Base-by-base conservation (phyloP, 2,113 vertebrate genomes). In the Perccottus glenii region DNA sequence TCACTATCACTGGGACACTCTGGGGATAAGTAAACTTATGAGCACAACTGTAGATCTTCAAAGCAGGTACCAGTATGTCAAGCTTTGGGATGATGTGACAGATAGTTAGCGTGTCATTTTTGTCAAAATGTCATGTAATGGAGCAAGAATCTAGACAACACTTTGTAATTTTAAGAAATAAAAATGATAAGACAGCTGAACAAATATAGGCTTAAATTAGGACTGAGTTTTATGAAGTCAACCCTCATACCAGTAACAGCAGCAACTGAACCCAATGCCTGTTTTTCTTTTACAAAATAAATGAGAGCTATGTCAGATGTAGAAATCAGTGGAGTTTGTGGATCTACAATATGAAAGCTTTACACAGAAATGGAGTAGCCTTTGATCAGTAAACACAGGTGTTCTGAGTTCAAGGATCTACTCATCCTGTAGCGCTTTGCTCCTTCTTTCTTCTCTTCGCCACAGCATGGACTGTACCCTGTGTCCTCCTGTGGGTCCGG, bases 341-440 rank as follows among this genome's bases (percentile, higher is more conserved):
- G 7, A 15, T 15, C 14, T 65, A 11, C 60, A 70, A 55, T 64
- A 63, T 58, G 12, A 19, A 60, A 16, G 65, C 62, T 75, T 66
- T 27, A 71, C 55, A 40, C 49, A 43, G 44, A 53, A 10, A 15
- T 5, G 73, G 38, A 12, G 38, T 19, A 44, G 49, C 59, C 65
- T 87, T 79, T 84, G 63, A 84, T 80, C 65, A 46, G 58, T 60
- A 60, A 40, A 44, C 58, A 14, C 73, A 82, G 81, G 75, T 83
- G 75, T 67, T 65, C 65, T 35, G 63, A 50, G 42, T 73, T 73
- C 60, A 81, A 58, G 70, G 50, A 47, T 79, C 52, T 56, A 48
- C 80, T 80, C 69, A 75, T 77, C 35, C 72, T 67, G 65, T 35
- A 14, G 45, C 14, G 49, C 49, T 36, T 52, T 14, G 12, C 65